Conservation (phyloP, 1,140 invertebrate genomes). For the Oppia nitens region DNA sequence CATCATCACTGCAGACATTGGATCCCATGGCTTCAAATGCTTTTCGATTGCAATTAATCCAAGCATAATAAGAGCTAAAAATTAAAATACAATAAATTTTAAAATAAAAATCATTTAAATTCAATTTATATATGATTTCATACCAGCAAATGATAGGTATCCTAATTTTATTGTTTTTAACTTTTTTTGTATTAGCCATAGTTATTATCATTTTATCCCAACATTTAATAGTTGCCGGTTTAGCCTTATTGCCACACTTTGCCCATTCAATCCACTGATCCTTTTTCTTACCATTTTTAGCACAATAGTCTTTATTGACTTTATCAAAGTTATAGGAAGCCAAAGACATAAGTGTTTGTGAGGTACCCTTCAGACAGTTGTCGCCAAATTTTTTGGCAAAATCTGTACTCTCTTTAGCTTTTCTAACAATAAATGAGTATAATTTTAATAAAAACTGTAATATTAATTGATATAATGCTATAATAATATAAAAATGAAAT, state of each 20-base stretch:
- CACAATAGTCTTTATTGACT: conserved; percentile 8
- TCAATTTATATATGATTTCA: neutral
- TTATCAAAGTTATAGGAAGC: conserved; percentile 6
- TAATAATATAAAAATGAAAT: neutral
- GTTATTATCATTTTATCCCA: neutral
- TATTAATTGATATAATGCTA: neutral
- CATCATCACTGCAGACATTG: neutral
- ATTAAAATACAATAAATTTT: neutral
- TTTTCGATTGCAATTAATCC: conserved; percentile 5
- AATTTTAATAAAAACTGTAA: neutral
- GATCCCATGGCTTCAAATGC: neutral
- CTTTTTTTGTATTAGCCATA: conserved; percentile 3
- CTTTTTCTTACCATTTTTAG: conserved; percentile 10
- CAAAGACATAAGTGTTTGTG: conserved; percentile 8
- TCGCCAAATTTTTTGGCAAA: conserved; percentile 9
- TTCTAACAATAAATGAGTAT: neutral
- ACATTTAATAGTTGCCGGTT: neutral
- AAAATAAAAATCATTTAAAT: neutral
- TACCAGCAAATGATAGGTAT: conserved; percentile 12
- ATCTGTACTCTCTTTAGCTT: neutral
- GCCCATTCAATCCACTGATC: neutral
- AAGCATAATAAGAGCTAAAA: neutral
- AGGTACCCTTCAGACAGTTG: conserved; percentile 10
- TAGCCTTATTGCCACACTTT: neutral
- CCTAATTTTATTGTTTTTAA: conserved; percentile 1